These are phyloP conservation scores for Bothrops jararaca DNA, from an alignment of 2,113 vertebrate species.

Conservation along the genomic window DNA sequence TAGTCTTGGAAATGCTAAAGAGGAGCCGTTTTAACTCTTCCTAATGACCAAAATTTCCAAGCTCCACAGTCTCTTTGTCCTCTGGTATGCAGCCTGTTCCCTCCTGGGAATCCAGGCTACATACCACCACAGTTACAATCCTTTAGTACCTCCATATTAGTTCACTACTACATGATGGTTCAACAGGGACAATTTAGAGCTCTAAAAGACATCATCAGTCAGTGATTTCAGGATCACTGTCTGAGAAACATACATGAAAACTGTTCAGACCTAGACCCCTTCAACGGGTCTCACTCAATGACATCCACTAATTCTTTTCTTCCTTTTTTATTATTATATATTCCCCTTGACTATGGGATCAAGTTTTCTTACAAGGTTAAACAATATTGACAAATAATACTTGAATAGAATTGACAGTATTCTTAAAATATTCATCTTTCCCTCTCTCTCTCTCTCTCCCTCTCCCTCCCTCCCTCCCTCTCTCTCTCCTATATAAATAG, in stretches of 20 bases:
- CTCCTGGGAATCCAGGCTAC: background rate
- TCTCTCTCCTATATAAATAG: background rate
- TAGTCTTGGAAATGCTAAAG: background rate
- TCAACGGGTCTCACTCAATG: background rate
- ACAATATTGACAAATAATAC: background rate
- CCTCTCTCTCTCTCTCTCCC: no score
- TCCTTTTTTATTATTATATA: background rate
- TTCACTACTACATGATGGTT: background rate
- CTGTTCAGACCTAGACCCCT: background rate
- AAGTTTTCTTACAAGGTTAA: background rate
- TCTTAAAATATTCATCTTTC: background rate
- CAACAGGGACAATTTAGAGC: background rate
- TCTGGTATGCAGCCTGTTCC: background rate
- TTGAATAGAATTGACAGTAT: background rate
- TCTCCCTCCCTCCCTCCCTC: no score
- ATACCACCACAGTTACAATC: background rate
- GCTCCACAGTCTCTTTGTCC: background rate
- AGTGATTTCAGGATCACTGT: background rate
- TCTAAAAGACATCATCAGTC: background rate
- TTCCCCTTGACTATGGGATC: background rate
- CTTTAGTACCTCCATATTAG: background rate
- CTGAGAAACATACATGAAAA: background rate
- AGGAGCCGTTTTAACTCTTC: background rate
- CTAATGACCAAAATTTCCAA: background rate
- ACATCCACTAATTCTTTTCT: background rate